Evolutionary conservation across 37 sponge, comb jelly and placozoan species (phyloP).

Genomic region (Halichondria panicea): DNA sequence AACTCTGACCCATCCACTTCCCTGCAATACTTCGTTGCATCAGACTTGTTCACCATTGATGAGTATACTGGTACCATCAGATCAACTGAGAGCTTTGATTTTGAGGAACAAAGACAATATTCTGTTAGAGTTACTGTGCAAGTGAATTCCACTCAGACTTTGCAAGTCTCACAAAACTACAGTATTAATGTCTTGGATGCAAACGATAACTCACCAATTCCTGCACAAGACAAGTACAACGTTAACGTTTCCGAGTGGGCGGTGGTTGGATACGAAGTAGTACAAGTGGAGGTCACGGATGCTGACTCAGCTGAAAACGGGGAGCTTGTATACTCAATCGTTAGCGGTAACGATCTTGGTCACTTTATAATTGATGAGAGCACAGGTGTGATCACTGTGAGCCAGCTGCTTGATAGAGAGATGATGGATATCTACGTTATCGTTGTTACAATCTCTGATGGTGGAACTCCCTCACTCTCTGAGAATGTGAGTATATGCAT

Average conservation of each 20-base stretch:
- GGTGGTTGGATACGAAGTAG: slow-evolving; percentile 1
- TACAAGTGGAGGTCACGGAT: slow-evolving; percentile 4
- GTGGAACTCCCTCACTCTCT: not conserved
- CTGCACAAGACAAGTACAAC: not conserved
- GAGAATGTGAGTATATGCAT: slow-evolving; percentile 8
- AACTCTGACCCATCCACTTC: slow-evolving; percentile 22
- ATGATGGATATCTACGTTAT: slow-evolving; percentile 13
- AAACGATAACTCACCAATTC: slow-evolving; percentile 13
- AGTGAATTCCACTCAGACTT: no score
- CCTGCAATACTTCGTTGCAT: slow-evolving; percentile 21
- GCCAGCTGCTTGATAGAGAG: slow-evolving; percentile 58
- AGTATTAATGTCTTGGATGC: slow-evolving; percentile 12
- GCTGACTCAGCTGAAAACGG: slow-evolving; percentile 19
- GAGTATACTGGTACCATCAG: slow-evolving; percentile 17
- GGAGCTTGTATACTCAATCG: not conserved
- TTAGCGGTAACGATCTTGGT: not conserved
- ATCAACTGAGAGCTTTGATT: slow-evolving; percentile 21
- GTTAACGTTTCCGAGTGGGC: not conserved
- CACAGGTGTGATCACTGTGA: slow-evolving; percentile 51
- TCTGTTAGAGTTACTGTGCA: no score
- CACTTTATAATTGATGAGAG: slow-evolving; percentile 20
- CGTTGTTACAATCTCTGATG: slow-evolving; percentile 18
- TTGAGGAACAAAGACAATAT: slow-evolving; percentile 35
- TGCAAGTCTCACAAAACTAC: no score
- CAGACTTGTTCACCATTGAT: slow-evolving; percentile 18